phyloP scores from a whole-genome alignment of 2,113 vertebrate genomes.

The Sitta europaea region DNA sequence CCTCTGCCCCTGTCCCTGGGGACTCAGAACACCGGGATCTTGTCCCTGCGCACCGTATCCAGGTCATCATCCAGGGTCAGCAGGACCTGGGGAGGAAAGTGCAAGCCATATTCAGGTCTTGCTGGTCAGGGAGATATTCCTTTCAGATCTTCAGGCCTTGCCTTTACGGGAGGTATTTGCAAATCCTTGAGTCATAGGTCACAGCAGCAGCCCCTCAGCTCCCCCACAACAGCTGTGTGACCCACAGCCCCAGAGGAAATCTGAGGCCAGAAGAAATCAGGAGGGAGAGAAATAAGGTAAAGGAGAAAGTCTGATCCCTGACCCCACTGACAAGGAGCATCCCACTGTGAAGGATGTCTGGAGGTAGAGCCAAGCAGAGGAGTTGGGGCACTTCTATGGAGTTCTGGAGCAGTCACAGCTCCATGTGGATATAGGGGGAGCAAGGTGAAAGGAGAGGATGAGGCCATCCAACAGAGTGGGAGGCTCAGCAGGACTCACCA shows the following conservation, averaged over 20 bases:
- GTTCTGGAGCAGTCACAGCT: not conserved
- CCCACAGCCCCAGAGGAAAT: not conserved
- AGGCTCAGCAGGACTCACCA: conserved; percentile 68
- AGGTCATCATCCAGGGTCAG: conserved; percentile 81
- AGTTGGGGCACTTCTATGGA: not conserved
- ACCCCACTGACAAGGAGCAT: not conserved
- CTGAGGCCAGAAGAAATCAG: not conserved
- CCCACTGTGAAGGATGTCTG: not conserved
- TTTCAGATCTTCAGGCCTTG: not conserved
- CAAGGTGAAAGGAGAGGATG: not conserved
- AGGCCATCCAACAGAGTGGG: not conserved
- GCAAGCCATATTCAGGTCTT: not conserved
- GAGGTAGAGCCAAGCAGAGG: not conserved
- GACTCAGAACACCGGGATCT: conserved; percentile 79
- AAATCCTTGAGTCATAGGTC: not conserved
- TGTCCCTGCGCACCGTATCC: conserved; percentile 76
- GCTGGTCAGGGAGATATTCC: not conserved
- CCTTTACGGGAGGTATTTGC: not conserved
- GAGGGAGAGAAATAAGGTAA: not conserved
- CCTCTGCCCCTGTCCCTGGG: not conserved
- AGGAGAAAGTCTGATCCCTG: not conserved
- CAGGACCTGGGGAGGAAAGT: conserved; percentile 68
- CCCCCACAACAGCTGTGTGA: not conserved
- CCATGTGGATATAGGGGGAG: not conserved
- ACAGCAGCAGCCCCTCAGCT: not conserved